A percentile compares a stretch with the other conserved stretches of the same genome.
Evolutionary conservation across 1,140 invertebrate genomes (phyloP).

Genomic region (Cherax destructor): DNA sequence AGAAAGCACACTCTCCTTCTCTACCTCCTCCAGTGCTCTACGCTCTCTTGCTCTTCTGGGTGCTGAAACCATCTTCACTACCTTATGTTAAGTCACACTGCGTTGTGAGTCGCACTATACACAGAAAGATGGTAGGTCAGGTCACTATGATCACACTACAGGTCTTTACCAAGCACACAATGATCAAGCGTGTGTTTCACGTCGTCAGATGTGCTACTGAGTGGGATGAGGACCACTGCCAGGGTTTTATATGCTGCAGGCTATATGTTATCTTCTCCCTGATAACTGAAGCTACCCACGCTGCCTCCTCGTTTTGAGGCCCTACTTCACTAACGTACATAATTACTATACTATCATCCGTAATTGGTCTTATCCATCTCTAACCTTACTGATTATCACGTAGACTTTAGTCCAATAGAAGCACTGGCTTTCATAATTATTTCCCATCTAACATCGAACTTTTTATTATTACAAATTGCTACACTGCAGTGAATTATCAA

Average conservation of each 20-base stretch:
- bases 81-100: too few species aligned
- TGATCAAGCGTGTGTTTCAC: neutral
- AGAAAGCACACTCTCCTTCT: slow-evolving; percentile 47
- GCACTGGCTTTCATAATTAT: too few species aligned
- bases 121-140: too few species aligned
- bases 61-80: neutral
- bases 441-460: too few species aligned
- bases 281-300: neutral
- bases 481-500: too few species aligned
- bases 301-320: too few species aligned
- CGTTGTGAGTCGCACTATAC: too few species aligned
- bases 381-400: neutral
- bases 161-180: neutral
- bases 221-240: neutral
- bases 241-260: neutral
- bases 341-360: neutral
- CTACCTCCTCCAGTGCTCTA: neutral
- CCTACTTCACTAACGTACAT: neutral
- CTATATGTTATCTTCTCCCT: neutral
- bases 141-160: too few species aligned
- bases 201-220: neutral
- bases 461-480: too few species aligned
- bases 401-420: neutral
- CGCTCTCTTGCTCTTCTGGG: neutral
- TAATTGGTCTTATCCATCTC: neutral